These are phyloP conservation scores for Lycaena phlaeas DNA, from an alignment of 2,888 invertebrate species.

Conservation along the genomic window DNA sequence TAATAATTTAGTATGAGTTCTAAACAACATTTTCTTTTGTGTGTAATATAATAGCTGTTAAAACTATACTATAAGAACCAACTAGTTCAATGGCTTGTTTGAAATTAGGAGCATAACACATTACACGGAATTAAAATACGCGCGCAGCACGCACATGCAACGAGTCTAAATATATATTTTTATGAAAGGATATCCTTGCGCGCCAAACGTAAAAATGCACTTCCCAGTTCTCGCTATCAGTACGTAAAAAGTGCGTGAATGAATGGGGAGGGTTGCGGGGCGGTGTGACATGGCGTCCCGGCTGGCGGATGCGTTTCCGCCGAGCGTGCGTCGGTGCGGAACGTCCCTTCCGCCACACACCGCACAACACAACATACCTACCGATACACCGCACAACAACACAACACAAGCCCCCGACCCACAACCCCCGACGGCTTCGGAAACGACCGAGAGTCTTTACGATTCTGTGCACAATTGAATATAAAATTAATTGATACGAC, in stretches of 20 bases:
- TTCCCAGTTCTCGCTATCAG: conserved; percentile 8
- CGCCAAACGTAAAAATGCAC: background rate
- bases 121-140: no score
- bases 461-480: background rate
- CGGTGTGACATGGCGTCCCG: conserved; percentile 60
- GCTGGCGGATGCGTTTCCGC: conserved; percentile 69
- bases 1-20: no score
- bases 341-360: conserved; percentile 65
- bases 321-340: conserved; percentile 56
- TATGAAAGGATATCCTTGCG: background rate
- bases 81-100: no score
- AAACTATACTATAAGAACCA: no score
- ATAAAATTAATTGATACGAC: background rate
- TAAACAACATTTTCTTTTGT: no score
- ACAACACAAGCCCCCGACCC: no score
- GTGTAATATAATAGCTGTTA: no score
- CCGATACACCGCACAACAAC: no score
- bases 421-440: background rate
- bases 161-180: no score
- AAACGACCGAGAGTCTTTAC: background rate
- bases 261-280: conserved; percentile 38
- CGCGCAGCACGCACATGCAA: no score
- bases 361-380: no score
- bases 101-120: no score
- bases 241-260: conserved; percentile 12